Conservation (phyloP, 1,140 invertebrate genomes). For the Uloborus diversus region DNA sequence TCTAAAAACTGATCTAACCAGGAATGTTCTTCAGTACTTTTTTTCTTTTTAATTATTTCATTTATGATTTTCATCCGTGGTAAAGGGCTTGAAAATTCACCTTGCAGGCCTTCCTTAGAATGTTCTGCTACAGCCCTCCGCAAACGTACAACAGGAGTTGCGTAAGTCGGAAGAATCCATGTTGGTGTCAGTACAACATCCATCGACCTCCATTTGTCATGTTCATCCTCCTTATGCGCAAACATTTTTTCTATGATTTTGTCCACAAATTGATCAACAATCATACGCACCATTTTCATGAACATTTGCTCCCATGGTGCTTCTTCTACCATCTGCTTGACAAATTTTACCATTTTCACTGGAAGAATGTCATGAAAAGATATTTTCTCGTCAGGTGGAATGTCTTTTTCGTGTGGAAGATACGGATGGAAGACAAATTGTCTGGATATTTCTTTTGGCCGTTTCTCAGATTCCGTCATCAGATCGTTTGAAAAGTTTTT, state of each 20-base stretch:
- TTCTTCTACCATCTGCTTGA: slow-evolving; percentile 50
- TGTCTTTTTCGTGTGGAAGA: slow-evolving; percentile 26
- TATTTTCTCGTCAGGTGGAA: slow-evolving; percentile 26
- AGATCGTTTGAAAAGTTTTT: no score
- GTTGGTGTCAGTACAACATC: background rate
- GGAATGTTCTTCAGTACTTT: background rate
- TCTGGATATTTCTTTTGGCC: no score
- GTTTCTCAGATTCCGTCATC: no score
- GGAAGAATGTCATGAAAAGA: slow-evolving; percentile 29
- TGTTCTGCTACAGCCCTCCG: background rate
- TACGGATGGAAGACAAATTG: slow-evolving; percentile 37
- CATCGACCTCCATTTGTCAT: slow-evolving; percentile 10
- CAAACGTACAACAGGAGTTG: slow-evolving; percentile 1
- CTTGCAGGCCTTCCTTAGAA: background rate
- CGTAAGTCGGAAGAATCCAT: background rate
- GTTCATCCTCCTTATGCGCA: slow-evolving; percentile 16
- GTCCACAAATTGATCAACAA: slow-evolving; percentile 48
- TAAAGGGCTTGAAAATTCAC: no score
- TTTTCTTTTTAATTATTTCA: background rate
- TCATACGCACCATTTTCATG: slow-evolving; percentile 45
- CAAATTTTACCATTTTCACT: slow-evolving; percentile 41
- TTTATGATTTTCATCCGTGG: no score
- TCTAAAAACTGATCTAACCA: slow-evolving; percentile 36
- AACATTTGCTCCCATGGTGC: slow-evolving; percentile 49
- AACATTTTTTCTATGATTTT: slow-evolving; percentile 49